Conservation (phyloP, 1,140 invertebrate genomes). For the Gonatopus flavifemur region DNA sequence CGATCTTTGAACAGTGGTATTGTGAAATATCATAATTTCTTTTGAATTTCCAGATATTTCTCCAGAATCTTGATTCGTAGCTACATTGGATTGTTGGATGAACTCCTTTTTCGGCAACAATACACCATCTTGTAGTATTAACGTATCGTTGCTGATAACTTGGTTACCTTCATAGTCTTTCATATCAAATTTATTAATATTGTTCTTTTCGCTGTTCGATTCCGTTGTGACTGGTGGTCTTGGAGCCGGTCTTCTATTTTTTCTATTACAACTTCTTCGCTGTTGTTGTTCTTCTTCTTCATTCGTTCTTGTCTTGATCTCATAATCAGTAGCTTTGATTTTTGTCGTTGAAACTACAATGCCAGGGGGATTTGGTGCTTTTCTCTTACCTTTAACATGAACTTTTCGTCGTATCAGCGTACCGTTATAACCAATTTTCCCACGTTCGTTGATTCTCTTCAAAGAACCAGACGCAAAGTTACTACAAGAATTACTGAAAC, state of each 20-base stretch:
- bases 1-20: no score
- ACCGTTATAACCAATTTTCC: conserved; percentile 60
- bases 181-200: no score
- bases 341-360: conserved; percentile 3
- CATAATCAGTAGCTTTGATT: conserved; percentile 25
- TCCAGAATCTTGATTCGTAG: no score
- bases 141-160: conserved; percentile 50
- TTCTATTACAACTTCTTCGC: no score
- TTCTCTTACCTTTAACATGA: conserved; percentile 74
- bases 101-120: conserved; percentile 38
- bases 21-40: no score
- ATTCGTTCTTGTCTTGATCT: conserved; percentile 26
- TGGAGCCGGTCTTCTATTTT: conserved; percentile 65
- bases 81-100: conserved; percentile 1
- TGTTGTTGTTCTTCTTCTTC: conserved; percentile 43
- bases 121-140: conserved; percentile 47
- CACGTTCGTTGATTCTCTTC: conserved; percentile 45
- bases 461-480: conserved; percentile 50
- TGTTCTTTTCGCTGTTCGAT: conserved; percentile 31
- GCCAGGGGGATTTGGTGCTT: conserved; percentile 70
- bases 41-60: conserved; percentile 5
- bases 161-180: conserved; percentile 12
- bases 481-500: conserved; percentile 61
- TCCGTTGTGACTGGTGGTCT: conserved; percentile 55
- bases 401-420: conserved; percentile 51